Percentiles rank a stretch among this genome's conserved stretches.
Evolutionary conservation across 2,797 vertebrate genomes (phyloP).

Genomic region (Sebastes reedi): DNA sequence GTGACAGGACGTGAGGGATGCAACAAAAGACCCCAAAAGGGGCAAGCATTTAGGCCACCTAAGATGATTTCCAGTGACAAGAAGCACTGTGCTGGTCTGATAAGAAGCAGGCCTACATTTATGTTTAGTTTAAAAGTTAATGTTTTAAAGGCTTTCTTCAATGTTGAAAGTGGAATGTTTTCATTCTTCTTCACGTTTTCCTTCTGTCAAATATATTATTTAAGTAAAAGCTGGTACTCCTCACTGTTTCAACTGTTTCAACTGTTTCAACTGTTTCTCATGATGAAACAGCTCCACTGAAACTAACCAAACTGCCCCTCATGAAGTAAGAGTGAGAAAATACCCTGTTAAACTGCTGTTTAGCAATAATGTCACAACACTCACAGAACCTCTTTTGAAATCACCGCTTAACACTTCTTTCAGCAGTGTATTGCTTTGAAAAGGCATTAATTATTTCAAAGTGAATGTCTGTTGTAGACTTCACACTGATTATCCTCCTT

Average conservation of each 20-base stretch:
- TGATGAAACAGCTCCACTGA: conserved; percentile 17
- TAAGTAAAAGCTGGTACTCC: not conserved
- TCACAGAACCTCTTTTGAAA: conserved; percentile 6
- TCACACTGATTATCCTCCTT: conserved; percentile 39
- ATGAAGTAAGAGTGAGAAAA: not conserved
- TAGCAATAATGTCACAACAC: conserved; percentile 30
- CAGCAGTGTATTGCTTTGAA: conserved; percentile 16
- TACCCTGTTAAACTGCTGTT: not conserved
- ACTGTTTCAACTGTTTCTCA: not conserved
- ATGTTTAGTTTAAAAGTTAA: not conserved
- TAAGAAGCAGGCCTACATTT: not conserved
- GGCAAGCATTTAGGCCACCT: not conserved
- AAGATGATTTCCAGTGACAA: not conserved
- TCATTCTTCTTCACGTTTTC: not conserved
- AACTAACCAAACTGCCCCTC: not conserved
- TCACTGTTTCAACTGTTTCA: conserved; percentile 1
- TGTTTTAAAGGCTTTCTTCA: not conserved
- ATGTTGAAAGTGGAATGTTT: not conserved
- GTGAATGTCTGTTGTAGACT: conserved; percentile 22
- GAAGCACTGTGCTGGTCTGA: not conserved
- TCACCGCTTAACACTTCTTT: not conserved
- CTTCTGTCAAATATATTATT: conserved; percentile 11
- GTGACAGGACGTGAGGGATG: not conserved
- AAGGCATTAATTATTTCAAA: conserved; percentile 43
- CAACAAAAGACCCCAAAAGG: not conserved